Base-by-base conservation (phyloP, 2,888 invertebrate genomes). In the Pyrocoelia pectoralis region DNA sequence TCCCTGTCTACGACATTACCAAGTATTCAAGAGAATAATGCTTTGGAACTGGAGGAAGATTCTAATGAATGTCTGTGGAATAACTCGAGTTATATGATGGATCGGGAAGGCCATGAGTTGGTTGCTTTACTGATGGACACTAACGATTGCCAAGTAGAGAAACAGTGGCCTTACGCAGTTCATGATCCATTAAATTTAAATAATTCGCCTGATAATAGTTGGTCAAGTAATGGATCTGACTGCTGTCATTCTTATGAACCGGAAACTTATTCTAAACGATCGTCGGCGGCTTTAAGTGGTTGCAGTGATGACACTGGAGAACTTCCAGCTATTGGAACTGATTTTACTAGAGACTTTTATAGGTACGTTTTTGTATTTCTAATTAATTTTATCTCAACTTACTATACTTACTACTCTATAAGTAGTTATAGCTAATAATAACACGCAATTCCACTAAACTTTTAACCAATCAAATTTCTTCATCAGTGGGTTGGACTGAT, bases 331-430 rank as follows among this genome's bases (percentile, higher is more conserved):
- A 84, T 90, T 14, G 90, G 90, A 14, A 86, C 89, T 10, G 90
- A 91, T 78, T 92, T 92, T 74, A 92, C 91, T 3, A 83, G 91
- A 68, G 92, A 92, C 80, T 92, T 92, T 79, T 92, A 92, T 77
- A 76, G 80, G 79, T 79, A 67, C 66, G 60, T 54, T 15, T 33
- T 49, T 24, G 6, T 8, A 46, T 56, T 56, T n/a, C n/a, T 24
- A 24, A 8, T 8, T 24, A 24, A 24, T 8, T 5, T 24, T 24
- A 24, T 5, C 3, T 8, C 3, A 24, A 24, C 24, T 3, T 24
- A 24, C 24, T 24, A n/a, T n/a, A n/a, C n/a, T n/a, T n/a, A n/a
- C n/a, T n/a, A n/a, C n/a, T n/a, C n/a, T n/a, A n/a, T n/a, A n/a
- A n/a, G n/a, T n/a, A n/a, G n/a, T n/a, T n/a, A n/a, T n/a, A n/a